Evolutionary conservation across 2,113 vertebrate genomes (phyloP).

Genomic region (Gulo gulo): DNA sequence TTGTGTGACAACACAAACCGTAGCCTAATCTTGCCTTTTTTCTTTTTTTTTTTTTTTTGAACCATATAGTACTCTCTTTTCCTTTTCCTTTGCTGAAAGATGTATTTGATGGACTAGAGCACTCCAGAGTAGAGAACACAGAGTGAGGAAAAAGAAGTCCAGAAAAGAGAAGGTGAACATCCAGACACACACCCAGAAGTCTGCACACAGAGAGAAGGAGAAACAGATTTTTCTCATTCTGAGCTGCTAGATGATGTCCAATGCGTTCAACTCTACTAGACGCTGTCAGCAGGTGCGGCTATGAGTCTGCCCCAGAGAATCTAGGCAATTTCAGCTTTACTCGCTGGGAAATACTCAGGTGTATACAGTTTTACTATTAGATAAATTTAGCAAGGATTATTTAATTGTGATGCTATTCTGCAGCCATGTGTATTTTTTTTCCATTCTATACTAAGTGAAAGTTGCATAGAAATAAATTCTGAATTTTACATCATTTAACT

Average conservation of each 20-base stretch:
- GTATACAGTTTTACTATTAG: not conserved
- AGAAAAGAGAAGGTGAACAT: not conserved
- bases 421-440: not conserved
- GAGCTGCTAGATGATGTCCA: not conserved
- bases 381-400: not conserved
- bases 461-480: not conserved
- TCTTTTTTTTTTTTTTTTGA: not conserved
- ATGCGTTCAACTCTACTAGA: not conserved
- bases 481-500: not conserved
- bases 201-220: not conserved
- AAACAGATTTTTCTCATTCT: not conserved
- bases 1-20: not conserved
- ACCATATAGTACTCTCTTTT: not conserved
- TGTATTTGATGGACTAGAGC: not conserved
- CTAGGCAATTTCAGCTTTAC: not conserved
- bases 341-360: too few relatives aligned
- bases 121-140: not conserved
- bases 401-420: not conserved
- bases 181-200: not conserved
- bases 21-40: not conserved
- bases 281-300: not conserved
- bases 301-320: not conserved
- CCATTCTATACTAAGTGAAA: not conserved
- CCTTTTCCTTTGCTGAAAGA: not conserved
- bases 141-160: not conserved